Percentiles rank a stretch among this genome's conserved stretches.
These are phyloP conservation scores for Chlorodrepanis virens DNA, from an alignment of 2,113 vertebrate genomes.

Conservation along the genomic window DNA sequence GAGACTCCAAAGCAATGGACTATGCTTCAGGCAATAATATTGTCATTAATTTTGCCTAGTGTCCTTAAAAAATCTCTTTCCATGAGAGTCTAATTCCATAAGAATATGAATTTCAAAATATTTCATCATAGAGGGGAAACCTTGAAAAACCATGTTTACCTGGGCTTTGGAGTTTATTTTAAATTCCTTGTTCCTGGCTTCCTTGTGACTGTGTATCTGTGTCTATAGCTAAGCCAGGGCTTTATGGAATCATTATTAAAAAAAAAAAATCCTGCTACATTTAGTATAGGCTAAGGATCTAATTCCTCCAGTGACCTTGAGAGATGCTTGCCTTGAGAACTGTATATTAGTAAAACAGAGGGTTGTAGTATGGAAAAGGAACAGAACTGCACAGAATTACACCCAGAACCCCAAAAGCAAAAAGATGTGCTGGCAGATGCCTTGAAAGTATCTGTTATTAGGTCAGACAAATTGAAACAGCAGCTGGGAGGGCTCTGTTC, in stretches of 20 bases:
- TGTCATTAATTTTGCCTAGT: not conserved
- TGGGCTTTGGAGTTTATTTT: not conserved
- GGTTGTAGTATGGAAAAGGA: not conserved
- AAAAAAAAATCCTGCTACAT: not conserved
- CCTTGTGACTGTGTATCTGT: not conserved
- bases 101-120: not conserved
- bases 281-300: not conserved
- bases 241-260: not conserved
- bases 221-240: not conserved
- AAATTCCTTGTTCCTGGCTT: not conserved
- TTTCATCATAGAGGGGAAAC: not conserved
- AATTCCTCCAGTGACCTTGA: not conserved
- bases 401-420: not conserved
- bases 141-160: not conserved
- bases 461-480: not conserved
- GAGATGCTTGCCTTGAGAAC: not conserved
- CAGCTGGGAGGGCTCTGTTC: not conserved
- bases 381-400: not conserved
- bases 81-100: not conserved
- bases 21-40: accelerated
- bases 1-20: not conserved
- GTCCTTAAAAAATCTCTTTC: not conserved
- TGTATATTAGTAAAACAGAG: not conserved
- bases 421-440: not conserved
- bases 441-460: not conserved